Conservation (phyloP, 2,888 invertebrate genomes). For the Aspidapion aeneum region DNA sequence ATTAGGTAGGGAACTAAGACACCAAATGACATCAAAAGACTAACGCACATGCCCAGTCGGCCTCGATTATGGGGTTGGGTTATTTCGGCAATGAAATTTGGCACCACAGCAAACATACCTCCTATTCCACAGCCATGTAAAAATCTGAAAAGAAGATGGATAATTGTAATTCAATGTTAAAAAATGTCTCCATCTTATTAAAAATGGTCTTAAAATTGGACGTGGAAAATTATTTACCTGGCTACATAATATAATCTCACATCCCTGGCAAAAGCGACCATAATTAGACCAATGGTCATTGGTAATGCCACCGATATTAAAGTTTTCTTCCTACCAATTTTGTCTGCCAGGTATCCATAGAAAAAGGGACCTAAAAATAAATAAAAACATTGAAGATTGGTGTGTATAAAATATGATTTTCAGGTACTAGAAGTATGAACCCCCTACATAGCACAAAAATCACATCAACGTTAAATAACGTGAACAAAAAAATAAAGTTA, state of each 20-base stretch:
- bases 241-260: slow-evolving; percentile 49
- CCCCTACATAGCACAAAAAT: too few species aligned
- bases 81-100: slow-evolving; percentile 83
- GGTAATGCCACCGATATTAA: slow-evolving; percentile 62
- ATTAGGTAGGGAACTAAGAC: slow-evolving; percentile 12
- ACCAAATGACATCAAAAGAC: slow-evolving; percentile 10
- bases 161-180: too few species aligned
- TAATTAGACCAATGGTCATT: slow-evolving; percentile 51
- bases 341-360: slow-evolving; percentile 29
- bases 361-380: slow-evolving; percentile 33
- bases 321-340: slow-evolving; percentile 57
- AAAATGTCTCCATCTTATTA: too few species aligned
- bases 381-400: too few species aligned
- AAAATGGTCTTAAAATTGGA: too few species aligned
- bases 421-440: too few species aligned
- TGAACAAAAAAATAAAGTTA: too few species aligned
- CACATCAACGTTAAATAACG: too few species aligned
- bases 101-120: slow-evolving; percentile 65
- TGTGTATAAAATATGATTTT: too few species aligned
- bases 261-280: slow-evolving; percentile 27
- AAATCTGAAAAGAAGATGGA: slow-evolving; percentile 31
- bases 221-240: slow-evolving; percentile 35
- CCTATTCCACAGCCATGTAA: slow-evolving; percentile 63
- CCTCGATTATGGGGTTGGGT: slow-evolving; percentile 74
- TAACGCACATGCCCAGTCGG: slow-evolving; percentile 53